These are phyloP conservation scores for Myrmecobius fasciatus DNA, from an alignment of 2,113 vertebrate species.

Conservation along the genomic window DNA sequence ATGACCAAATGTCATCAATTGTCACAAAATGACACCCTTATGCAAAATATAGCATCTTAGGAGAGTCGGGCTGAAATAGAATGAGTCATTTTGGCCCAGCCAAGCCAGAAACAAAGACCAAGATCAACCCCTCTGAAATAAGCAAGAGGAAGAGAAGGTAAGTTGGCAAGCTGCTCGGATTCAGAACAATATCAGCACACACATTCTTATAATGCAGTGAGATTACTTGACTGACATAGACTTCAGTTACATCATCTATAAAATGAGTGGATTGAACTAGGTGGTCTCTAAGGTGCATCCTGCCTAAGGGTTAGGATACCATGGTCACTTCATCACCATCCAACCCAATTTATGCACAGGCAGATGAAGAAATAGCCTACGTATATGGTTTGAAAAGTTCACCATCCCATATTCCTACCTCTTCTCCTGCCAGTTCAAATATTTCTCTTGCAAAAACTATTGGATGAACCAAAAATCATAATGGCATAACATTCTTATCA, in stretches of 20 bases:
- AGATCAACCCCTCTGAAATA: not conserved
- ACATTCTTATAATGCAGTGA: not conserved
- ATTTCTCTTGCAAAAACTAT: not conserved
- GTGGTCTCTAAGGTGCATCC: not conserved
- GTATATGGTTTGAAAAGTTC: not conserved
- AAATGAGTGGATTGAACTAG: not conserved
- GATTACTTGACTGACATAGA: not conserved
- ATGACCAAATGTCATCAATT: not conserved
- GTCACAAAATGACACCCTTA: not conserved
- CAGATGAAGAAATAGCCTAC: not conserved
- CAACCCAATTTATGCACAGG: not conserved
- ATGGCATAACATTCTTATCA: not conserved
- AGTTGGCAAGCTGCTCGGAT: not conserved
- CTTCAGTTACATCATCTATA: not conserved
- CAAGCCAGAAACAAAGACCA: not conserved
- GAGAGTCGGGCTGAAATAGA: not conserved
- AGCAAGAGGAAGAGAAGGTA: not conserved
- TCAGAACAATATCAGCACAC: not conserved
- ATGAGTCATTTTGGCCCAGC: not conserved
- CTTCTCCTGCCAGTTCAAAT: not conserved
- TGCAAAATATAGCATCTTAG: not conserved
- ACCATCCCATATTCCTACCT: not conserved
- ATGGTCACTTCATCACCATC: not conserved
- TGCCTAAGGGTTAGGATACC: not conserved
- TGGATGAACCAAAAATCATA: not conserved